These are phyloP conservation scores for Ctenochaetus hawaiiensis DNA, from an alignment of 2,797 vertebrate species.

Conservation along the genomic window DNA sequence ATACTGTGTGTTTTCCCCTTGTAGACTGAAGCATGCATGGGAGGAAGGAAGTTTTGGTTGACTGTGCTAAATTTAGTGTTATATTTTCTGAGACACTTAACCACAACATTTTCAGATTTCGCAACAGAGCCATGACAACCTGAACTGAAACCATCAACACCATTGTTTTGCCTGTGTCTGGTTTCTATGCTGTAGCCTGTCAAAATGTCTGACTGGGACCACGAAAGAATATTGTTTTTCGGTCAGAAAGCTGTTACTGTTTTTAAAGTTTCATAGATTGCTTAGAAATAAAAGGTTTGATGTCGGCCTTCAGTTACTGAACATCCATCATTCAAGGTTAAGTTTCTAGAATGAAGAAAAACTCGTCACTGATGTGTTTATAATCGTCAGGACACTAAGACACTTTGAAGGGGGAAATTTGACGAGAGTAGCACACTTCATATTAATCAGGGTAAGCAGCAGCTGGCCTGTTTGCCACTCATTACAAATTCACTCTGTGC, in stretches of 20 bases:
- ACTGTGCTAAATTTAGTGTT: not conserved
- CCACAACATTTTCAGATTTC: not conserved
- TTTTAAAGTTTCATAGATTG: constrained; percentile 14
- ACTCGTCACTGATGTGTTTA: not conserved
- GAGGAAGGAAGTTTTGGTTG: not conserved
- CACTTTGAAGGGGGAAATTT: constrained; percentile 1
- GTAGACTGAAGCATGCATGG: not conserved
- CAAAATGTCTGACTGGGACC: constrained; percentile 1
- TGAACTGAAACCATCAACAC: not conserved
- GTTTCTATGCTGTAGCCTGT: not conserved
- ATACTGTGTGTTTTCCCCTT: not conserved
- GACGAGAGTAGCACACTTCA: constrained; percentile 14
- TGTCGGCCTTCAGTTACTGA: not conserved
- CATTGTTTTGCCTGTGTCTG: not conserved
- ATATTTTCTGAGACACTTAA: not conserved
- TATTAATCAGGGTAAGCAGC: constrained; percentile 2
- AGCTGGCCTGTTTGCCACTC: not conserved
- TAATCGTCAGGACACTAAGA: not conserved
- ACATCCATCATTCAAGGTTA: not conserved
- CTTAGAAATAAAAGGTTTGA: constrained; percentile 10
- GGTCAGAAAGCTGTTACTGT: not conserved
- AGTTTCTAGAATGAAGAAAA: not conserved
- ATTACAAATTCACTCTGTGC: constrained; percentile 16
- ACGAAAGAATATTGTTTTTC: not conserved
- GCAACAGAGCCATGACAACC: not conserved